Conservation (phyloP, 2,113 vertebrate genomes). For the Cariama cristata region DNA sequence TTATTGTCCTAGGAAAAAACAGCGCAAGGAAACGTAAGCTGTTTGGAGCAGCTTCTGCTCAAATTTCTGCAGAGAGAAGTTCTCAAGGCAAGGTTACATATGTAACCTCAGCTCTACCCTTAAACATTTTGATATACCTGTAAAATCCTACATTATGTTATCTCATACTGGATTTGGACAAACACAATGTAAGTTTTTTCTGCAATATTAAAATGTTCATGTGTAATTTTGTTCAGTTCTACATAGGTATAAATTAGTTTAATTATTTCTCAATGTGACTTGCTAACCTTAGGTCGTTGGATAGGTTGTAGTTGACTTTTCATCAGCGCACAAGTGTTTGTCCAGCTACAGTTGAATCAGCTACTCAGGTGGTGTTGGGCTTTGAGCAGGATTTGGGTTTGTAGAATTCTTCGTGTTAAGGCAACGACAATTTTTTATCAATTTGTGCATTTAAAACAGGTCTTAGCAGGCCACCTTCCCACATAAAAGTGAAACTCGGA, state of each 20-base stretch:
- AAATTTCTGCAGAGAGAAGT: background rate
- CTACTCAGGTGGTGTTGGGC: fast-evolving
- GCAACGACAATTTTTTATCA: background rate
- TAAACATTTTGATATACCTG: background rate
- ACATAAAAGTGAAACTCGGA: fast-evolving
- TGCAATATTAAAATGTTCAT: background rate
- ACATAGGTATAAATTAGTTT: fast-evolving
- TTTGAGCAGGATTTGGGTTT: background rate
- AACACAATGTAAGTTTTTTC: background rate
- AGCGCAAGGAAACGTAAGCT: fast-evolving
- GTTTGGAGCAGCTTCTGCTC: background rate
- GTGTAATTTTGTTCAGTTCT: background rate
- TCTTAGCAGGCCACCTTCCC: background rate
- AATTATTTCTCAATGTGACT: background rate
- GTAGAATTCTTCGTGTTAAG: background rate
- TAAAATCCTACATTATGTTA: background rate
- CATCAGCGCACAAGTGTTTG: fast-evolving
- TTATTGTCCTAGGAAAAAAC: background rate
- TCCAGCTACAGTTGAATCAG: background rate
- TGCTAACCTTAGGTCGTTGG: background rate
- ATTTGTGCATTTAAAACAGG: background rate
- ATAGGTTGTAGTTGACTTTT: background rate
- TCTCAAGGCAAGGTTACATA: background rate
- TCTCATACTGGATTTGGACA: background rate
- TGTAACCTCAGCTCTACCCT: background rate